These are phyloP conservation scores for Lagenorhynchus albirostris DNA, from an alignment of 2,113 vertebrate species.

Conservation along the genomic window DNA sequence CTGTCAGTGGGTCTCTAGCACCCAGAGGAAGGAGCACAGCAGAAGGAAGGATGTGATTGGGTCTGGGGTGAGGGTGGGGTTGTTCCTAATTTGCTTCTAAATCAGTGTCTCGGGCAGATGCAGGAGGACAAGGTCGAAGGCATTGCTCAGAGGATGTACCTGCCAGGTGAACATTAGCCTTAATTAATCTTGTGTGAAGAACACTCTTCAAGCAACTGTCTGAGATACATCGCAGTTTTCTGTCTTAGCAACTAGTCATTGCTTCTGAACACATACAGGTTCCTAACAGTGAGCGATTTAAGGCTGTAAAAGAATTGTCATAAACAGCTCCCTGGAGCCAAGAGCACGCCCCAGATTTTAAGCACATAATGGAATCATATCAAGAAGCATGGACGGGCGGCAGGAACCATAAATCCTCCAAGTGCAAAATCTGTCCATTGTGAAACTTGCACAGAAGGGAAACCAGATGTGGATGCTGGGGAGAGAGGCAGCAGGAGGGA, in stretches of 20 bases:
- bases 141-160: not conserved
- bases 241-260: slow-evolving; percentile 50
- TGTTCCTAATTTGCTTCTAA: slow-evolving; percentile 10
- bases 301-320: slow-evolving; percentile 71
- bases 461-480: slow-evolving; percentile 73
- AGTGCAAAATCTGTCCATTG: slow-evolving; percentile 69
- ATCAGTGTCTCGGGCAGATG: not conserved
- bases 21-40: not conserved
- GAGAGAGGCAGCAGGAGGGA: not conserved
- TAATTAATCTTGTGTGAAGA: slow-evolving; percentile 26
- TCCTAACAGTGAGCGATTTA: slow-evolving; percentile 57
- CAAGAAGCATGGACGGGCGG: slow-evolving; percentile 70
- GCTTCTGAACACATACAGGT: slow-evolving; percentile 59
- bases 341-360: slow-evolving; percentile 60
- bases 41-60: not conserved
- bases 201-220: slow-evolving; percentile 18
- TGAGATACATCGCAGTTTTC: not conserved
- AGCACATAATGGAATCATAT: slow-evolving; percentile 73
- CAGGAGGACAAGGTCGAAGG: not conserved
- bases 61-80: not conserved
- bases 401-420: slow-evolving; percentile 70
- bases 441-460: slow-evolving; percentile 63
- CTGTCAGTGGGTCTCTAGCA: not conserved
- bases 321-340: slow-evolving; percentile 70
- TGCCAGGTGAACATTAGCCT: not conserved